Evolutionary conservation across 2,888 invertebrate species (phyloP), one percentile per base, ranked within the genome.

Genomic region (Pogonocherus hispidulus): DNA sequence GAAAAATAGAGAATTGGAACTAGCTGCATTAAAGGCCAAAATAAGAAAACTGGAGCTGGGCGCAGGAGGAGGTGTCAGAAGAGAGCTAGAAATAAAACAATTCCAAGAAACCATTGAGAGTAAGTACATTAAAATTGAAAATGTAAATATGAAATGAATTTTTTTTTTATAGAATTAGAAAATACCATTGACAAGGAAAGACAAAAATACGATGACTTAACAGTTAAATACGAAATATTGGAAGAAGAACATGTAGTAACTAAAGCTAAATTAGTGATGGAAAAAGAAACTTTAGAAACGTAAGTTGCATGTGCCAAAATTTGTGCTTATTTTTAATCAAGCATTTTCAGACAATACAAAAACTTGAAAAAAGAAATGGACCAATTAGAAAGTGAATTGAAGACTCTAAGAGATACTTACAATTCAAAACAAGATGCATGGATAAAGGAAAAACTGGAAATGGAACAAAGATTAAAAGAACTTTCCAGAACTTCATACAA

Each of bases 161-260:
- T 37, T 63, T 69, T 14, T 54, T 70, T 88, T 84, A 80, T 86
- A 90, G 93, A 90, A 77, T 83, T 94, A 65, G 93, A 94, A 82
- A 87, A 89, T 76, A 89, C 91, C 27, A 81, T 94, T 41, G 88
- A 88, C 18, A 88, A 87, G 55, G 92, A 93, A 81, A 90, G 90
- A 72, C 91, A 92, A 72, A 93, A 94, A 74, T 93, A 93, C 81
- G 92, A 93, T 54, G 94, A 94, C 77, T 86, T 96, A 62, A 94
- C 93, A 27, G 89, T 90, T 16, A 94, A 94, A 84, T 95, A 94
- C 85, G 95, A 95, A 83, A 89, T 92, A 69, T 85, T 96, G 37
- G 93, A 94, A 82, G 95, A 95, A 82, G 95, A 95, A 80, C 94
- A 94, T 76, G 93, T 95, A 0, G 90, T 94, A 0, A 92, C 93